These are phyloP conservation scores for Drosophila repleta DNA, from an alignment of 1,140 invertebrate genomes.

Conservation along the genomic window DNA sequence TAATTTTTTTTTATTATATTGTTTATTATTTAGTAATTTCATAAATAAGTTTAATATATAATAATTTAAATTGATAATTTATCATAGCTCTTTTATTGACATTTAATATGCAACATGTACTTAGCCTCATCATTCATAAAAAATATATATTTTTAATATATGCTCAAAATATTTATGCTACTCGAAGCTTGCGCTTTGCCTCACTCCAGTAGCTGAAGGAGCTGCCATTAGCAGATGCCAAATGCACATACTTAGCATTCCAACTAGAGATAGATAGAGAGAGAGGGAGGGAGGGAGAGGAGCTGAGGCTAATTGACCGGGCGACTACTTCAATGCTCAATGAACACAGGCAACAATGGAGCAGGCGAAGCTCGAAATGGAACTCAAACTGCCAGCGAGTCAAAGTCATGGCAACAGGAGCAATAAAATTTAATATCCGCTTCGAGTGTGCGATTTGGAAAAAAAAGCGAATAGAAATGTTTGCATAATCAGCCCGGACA, in stretches of 20 bases:
- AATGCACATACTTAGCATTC: conserved; percentile 45
- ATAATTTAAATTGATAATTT: no score
- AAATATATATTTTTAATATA: no score
- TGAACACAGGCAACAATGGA: conserved; percentile 53
- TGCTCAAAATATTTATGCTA: no score
- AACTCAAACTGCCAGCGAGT: conserved; percentile 3
- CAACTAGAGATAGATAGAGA: conserved; percentile 26
- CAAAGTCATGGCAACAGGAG: conserved; percentile 74
- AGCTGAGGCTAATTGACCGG: conserved; percentile 64
- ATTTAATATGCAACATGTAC: no score
- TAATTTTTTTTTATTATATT: no score
- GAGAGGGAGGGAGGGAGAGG: no score
- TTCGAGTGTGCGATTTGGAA: conserved; percentile 64
- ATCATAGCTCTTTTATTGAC: no score
- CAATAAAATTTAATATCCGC: conserved; percentile 81
- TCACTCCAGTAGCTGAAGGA: neutral
- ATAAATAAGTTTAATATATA: no score
- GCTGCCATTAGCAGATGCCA: conserved; percentile 12
- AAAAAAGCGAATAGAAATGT: conserved; percentile 43
- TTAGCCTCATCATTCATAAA: no score
- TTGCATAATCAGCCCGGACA: conserved; percentile 67
- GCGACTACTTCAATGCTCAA: conserved; percentile 69
- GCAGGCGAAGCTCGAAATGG: neutral
- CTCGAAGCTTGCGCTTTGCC: neutral
- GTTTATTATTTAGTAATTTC: no score